These are phyloP conservation scores for Stramonita haemastoma DNA, from an alignment of 2,888 invertebrate species.

Conservation along the genomic window DNA sequence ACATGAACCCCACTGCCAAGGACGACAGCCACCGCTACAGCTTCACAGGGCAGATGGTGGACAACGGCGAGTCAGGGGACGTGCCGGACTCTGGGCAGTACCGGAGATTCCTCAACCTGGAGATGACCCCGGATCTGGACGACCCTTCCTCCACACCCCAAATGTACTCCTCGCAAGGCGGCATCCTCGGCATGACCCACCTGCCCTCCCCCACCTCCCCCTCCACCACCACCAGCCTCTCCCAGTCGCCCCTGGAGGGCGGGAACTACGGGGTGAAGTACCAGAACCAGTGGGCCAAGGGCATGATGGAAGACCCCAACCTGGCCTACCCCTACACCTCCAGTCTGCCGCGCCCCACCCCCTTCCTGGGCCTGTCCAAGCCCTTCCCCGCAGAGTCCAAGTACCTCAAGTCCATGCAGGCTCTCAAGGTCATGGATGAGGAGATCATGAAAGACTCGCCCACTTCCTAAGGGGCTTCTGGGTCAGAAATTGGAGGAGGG, in stretches of 20 bases:
- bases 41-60: slow-evolving; percentile 56
- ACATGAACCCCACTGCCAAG: slow-evolving; percentile 41
- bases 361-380: slow-evolving; percentile 50
- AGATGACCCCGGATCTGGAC: slow-evolving; percentile 56
- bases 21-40: slow-evolving; percentile 53
- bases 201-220: slow-evolving; percentile 39
- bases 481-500: too few relatives aligned
- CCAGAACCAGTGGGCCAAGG: slow-evolving; percentile 48
- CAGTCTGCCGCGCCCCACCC: slow-evolving; percentile 49
- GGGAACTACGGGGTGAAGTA: slow-evolving; percentile 45
- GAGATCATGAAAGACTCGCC: slow-evolving; percentile 48
- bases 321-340: slow-evolving; percentile 51
- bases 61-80: slow-evolving; percentile 52
- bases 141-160: slow-evolving; percentile 48
- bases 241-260: slow-evolving; percentile 38
- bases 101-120: slow-evolving; percentile 58
- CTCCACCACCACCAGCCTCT: slow-evolving; percentile 7
- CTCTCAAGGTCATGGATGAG: slow-evolving; percentile 45
- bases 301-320: slow-evolving; percentile 46
- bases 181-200: slow-evolving; percentile 33
- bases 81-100: slow-evolving; percentile 61
- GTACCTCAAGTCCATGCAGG: slow-evolving; percentile 47
- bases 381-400: slow-evolving; percentile 51
- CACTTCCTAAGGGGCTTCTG: neutral
- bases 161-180: slow-evolving; percentile 25